Conservation (phyloP, 2,113 vertebrate species). For the Barbus barbus region DNA sequence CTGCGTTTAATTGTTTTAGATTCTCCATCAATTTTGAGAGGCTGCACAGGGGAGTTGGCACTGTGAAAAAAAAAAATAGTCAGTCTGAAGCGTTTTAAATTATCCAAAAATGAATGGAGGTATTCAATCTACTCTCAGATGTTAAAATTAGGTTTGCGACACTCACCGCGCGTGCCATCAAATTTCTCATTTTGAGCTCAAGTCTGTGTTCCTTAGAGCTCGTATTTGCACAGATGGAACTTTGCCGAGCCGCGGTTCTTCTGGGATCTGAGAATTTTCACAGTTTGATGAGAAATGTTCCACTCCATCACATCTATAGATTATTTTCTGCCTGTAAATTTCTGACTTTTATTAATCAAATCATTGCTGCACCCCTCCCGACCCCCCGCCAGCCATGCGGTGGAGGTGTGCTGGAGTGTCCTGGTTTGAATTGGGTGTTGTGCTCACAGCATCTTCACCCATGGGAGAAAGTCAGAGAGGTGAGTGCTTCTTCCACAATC, state of each 20-base stretch:
- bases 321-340: constrained; percentile 70
- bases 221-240: constrained; percentile 66
- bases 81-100: constrained; percentile 63
- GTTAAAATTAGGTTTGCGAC: constrained; percentile 67
- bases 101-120: constrained; percentile 65
- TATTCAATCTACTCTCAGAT: constrained; percentile 69
- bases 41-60: constrained; percentile 55
- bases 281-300: constrained; percentile 72
- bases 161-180: constrained; percentile 62
- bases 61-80: constrained; percentile 43
- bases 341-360: constrained; percentile 72
- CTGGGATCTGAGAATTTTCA: constrained; percentile 69
- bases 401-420: constrained; percentile 23
- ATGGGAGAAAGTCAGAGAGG: constrained; percentile 41
- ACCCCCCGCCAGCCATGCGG: constrained; percentile 61
- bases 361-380: constrained; percentile 56
- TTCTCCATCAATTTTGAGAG: constrained; percentile 61
- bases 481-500: neutral
- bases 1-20: constrained; percentile 63
- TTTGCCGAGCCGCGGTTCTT: constrained; percentile 63
- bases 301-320: constrained; percentile 72
- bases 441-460: constrained; percentile 72
- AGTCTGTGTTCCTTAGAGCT: constrained; percentile 60
- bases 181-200: constrained; percentile 69
- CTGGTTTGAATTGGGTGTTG: constrained; percentile 65